Evolutionary conservation across 1,140 invertebrate species (phyloP).

Genomic region (Hesperophylax magnus): DNA sequence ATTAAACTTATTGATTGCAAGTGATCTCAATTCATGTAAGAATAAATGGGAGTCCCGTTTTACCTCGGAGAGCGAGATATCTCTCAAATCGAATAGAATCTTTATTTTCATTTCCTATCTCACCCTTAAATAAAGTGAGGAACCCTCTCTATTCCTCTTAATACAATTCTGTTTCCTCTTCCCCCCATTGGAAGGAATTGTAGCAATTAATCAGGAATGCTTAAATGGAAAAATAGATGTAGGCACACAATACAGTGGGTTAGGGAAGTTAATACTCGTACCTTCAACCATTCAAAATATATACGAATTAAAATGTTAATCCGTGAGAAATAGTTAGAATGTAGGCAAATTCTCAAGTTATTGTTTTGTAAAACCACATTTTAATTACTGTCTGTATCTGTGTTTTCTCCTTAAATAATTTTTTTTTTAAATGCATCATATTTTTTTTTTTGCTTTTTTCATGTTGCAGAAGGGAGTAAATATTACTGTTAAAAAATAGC

Average conservation of each 20-base stretch:
- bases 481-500: too few relatives aligned
- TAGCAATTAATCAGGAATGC: constrained; percentile 24
- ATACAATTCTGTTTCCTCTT: constrained; percentile 30
- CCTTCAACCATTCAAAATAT: too few relatives aligned
- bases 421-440: too few relatives aligned
- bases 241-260: background rate
- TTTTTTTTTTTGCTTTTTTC: too few relatives aligned
- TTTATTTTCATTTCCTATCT: constrained; percentile 31
- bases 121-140: constrained; percentile 14
- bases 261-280: too few relatives aligned
- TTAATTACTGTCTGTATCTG: too few relatives aligned
- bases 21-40: constrained; percentile 21
- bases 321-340: too few relatives aligned
- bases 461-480: too few relatives aligned
- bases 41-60: constrained; percentile 17
- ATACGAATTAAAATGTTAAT: too few relatives aligned
- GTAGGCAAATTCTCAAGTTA: too few relatives aligned
- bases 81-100: constrained; percentile 22
- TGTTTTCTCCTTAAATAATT: too few relatives aligned
- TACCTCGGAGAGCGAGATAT: constrained; percentile 15
- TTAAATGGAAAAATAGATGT: constrained; percentile 29
- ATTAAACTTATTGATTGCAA: constrained; percentile 14
- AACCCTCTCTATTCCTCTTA: constrained; percentile 14
- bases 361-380: too few relatives aligned
- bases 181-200: background rate